A percentile compares a stretch with the other conserved stretches of the same genome.
Conservation (phyloP, 2,113 vertebrate genomes). For the Chelonoidis abingdonii region DNA sequence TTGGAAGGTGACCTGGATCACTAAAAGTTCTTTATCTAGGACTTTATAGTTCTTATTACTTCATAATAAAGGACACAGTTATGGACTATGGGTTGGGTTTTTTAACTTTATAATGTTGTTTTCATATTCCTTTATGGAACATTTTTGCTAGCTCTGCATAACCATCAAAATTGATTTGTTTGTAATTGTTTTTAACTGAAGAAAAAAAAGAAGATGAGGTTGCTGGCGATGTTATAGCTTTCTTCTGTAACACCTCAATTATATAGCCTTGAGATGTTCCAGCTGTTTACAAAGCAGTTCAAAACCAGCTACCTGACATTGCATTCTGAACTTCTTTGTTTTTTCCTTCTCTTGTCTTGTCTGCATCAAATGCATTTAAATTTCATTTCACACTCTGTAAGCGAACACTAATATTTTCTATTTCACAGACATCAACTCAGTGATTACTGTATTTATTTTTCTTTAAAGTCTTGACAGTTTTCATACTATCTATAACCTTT, state of each 20-base stretch:
- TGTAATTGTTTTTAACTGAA: conserved; percentile 71
- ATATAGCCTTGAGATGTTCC: conserved; percentile 59
- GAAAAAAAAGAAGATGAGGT: conserved; percentile 51
- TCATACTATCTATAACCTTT: background rate
- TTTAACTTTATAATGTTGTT: conserved; percentile 5
- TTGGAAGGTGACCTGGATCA: background rate
- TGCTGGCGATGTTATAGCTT: conserved; percentile 47
- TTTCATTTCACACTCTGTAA: conserved; percentile 65
- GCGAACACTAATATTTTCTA: conserved; percentile 43
- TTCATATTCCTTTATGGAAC: conserved; percentile 46
- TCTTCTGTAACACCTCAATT: conserved; percentile 53
- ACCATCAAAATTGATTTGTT: conserved; percentile 61
- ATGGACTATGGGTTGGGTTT: background rate
- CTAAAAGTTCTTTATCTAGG: background rate
- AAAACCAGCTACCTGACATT: conserved; percentile 59
- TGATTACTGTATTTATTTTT: conserved; percentile 32
- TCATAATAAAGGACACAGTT: conserved; percentile 65
- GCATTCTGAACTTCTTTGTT: conserved; percentile 33
- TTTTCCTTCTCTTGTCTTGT: conserved; percentile 14
- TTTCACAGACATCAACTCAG: conserved; percentile 32
- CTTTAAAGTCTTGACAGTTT: conserved; percentile 21
- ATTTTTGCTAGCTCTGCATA: conserved; percentile 60
- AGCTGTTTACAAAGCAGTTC: conserved; percentile 65
- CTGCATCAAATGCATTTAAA: conserved; percentile 64
- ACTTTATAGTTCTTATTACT: background rate